Evolutionary conservation across 53 echinoderm and acorn worm species (phyloP).

Genomic region (Stichopus horrens): DNA sequence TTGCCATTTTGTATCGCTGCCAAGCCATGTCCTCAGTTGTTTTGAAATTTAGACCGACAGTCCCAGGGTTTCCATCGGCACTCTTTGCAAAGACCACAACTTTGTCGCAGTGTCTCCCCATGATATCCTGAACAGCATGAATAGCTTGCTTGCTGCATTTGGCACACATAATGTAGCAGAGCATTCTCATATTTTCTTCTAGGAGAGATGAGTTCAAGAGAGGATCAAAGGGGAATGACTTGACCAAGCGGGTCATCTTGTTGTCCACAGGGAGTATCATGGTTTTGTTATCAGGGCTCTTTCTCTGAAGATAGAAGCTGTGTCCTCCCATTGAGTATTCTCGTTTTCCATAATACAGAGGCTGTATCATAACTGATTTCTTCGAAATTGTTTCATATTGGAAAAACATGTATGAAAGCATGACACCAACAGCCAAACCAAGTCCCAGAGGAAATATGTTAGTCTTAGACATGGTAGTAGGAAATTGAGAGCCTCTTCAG

Average conservation of each 20-base stretch:
- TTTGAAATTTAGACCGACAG: conserved; percentile 49
- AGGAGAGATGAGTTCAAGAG: conserved; percentile 53
- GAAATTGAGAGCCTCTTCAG: too few species aligned
- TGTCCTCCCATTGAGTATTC: conserved; percentile 53
- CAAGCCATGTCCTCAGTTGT: conserved; percentile 50
- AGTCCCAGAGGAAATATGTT: conserved; percentile 51
- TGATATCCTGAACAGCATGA: not conserved
- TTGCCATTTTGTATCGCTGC: conserved; percentile 54
- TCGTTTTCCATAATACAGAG: not conserved
- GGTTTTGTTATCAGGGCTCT: not conserved
- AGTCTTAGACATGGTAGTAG: not conserved
- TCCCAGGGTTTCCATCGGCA: conserved; percentile 32
- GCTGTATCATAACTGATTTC: not conserved
- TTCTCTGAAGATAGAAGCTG: conserved; percentile 47
- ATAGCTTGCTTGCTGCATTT: not conserved
- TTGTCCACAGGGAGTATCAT: not conserved
- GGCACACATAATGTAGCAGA: conserved; percentile 56
- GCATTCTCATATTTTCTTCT: conserved; percentile 52
- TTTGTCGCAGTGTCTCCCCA: conserved; percentile 37
- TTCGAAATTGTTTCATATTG: conserved; percentile 59
- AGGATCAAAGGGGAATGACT: conserved; percentile 63
- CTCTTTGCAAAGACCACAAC: conserved; percentile 49
- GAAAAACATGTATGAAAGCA: conserved; percentile 62
- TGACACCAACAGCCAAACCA: conserved; percentile 68
- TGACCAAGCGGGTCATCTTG: conserved; percentile 36